Conservation (phyloP, 2,888 invertebrate genomes). For the Boloria euphrosyne region DNA sequence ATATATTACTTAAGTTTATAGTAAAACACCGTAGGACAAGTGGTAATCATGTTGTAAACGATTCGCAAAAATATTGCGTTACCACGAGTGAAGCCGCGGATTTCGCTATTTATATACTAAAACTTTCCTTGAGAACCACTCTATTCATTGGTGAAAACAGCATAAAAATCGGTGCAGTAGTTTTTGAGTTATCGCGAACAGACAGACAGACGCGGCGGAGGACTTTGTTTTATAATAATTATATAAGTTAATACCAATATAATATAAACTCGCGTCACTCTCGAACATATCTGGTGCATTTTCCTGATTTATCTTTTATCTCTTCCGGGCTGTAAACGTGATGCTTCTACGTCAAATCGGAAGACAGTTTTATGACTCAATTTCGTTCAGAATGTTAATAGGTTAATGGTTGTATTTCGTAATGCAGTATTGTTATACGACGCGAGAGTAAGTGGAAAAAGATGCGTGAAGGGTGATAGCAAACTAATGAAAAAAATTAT, state of each 20-base stretch:
- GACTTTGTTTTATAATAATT: too few relatives aligned
- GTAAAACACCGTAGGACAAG: too few relatives aligned
- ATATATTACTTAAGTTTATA: too few relatives aligned
- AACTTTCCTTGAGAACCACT: too few relatives aligned
- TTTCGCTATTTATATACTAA: too few relatives aligned
- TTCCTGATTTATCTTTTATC: constrained; percentile 22
- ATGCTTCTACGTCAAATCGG: constrained; percentile 7
- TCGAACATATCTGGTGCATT: constrained; percentile 19
- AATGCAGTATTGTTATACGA: neutral
- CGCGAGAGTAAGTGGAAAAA: neutral
- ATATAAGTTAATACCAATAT: neutral
- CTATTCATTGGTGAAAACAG: too few relatives aligned
- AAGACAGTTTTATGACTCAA: constrained; percentile 16
- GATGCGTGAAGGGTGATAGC: neutral
- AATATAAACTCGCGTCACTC: neutral
- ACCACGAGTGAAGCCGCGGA: too few relatives aligned
- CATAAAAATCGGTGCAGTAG: too few relatives aligned
- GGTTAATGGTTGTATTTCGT: constrained; percentile 14
- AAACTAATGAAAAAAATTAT: neutral
- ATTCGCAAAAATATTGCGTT: too few relatives aligned
- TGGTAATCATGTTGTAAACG: too few relatives aligned
- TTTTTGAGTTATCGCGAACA: too few relatives aligned
- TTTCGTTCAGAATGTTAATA: constrained; percentile 14
- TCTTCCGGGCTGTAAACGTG: constrained; percentile 23
- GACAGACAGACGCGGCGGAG: too few relatives aligned